phyloP scores from a whole-genome alignment of 2,888 invertebrate genomes.

The Chironomus tentans region DNA sequence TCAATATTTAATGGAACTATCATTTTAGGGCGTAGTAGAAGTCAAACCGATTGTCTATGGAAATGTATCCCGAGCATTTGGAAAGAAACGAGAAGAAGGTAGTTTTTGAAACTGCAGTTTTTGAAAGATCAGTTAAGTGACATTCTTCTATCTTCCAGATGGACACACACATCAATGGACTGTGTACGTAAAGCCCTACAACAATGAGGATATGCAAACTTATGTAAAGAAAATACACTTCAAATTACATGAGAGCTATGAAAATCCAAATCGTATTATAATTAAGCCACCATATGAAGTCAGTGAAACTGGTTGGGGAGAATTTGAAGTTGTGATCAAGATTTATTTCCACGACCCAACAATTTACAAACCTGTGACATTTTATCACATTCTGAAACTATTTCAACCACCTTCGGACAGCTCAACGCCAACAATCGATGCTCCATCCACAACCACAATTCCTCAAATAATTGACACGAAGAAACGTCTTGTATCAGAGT shows the following conservation, averaged over 20 bases:
- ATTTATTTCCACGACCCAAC: slow-evolving; percentile 95
- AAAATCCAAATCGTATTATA: slow-evolving; percentile 85
- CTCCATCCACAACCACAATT: slow-evolving; percentile 31
- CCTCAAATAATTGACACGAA: slow-evolving; percentile 45
- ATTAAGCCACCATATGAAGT: slow-evolving; percentile 95
- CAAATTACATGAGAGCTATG: slow-evolving; percentile 94
- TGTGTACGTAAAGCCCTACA: slow-evolving; percentile 88
- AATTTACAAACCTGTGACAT: slow-evolving; percentile 64
- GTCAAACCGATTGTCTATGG: slow-evolving; percentile 95
- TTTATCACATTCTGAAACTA: slow-evolving; percentile 89
- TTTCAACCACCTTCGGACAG: slow-evolving; percentile 68
- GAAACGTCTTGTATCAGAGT: slow-evolving; percentile 77
- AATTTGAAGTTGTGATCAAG: slow-evolving; percentile 97
- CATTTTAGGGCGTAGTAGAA: slow-evolving; percentile 66
- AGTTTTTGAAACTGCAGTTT: not conserved
- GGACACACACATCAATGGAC: slow-evolving; percentile 99
- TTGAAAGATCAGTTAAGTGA: not conserved
- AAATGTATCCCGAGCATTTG: slow-evolving; percentile 90
- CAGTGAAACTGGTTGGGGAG: slow-evolving; percentile 98
- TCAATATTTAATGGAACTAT: too few relatives aligned
- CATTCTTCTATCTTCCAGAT: slow-evolving; percentile 45
- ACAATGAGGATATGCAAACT: slow-evolving; percentile 85
- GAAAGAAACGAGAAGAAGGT: slow-evolving; percentile 82
- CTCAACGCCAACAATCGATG: slow-evolving; percentile 29
- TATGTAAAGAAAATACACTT: slow-evolving; percentile 95